Percentiles rank a stretch among this genome's conserved stretches.
Conservation (phyloP, 2,113 vertebrate genomes). For the Sylvilagus bachmani region DNA sequence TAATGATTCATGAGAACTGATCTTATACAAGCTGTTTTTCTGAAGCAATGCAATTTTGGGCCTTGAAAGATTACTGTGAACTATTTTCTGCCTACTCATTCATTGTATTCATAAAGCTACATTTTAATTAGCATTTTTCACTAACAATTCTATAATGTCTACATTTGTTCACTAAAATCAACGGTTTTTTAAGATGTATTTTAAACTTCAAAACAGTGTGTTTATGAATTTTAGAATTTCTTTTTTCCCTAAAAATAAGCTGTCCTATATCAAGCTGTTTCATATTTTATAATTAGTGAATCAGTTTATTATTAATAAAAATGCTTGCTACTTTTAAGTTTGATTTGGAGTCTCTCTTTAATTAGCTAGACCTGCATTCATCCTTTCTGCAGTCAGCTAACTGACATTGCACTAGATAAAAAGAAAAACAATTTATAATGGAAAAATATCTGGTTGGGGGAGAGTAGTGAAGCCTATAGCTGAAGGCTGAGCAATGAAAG, state of each 20-base stretch:
- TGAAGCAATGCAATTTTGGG: not conserved
- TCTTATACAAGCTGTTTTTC: not conserved
- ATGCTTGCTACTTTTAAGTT: not conserved
- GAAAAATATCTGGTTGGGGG: not conserved
- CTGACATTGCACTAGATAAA: not conserved
- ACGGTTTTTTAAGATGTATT: not conserved
- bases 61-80: not conserved
- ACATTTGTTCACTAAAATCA: not conserved
- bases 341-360: not conserved
- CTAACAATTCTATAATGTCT: not conserved
- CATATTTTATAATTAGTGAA: not conserved
- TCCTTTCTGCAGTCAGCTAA: not conserved
- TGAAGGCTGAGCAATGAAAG: not conserved
- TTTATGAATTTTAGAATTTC: not conserved
- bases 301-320: not conserved
- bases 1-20: not conserved
- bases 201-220: constrained; percentile 9
- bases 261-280: not conserved
- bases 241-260: not conserved
- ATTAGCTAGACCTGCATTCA: not conserved
- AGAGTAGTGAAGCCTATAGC: too few species aligned
- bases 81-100: not conserved
- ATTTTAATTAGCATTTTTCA: constrained; percentile 10
- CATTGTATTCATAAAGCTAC: not conserved
- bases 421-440: not conserved